Conservation (phyloP, 2,888 invertebrate genomes). For the Apamea anceps region DNA sequence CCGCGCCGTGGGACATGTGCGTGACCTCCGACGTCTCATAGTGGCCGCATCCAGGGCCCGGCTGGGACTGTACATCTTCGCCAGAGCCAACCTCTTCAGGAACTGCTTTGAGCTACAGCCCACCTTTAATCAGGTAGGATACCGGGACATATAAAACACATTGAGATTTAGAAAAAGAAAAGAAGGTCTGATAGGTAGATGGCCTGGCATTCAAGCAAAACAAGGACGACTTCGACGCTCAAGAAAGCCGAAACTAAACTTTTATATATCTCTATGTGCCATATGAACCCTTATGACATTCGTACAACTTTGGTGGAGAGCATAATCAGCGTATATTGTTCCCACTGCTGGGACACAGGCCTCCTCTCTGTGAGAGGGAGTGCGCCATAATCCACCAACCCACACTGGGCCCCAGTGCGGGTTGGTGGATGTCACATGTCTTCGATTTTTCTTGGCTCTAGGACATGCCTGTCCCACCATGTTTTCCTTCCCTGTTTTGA, state of each 20-base stretch:
- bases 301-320: no score
- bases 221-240: background rate
- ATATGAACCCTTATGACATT: background rate
- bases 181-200: no score
- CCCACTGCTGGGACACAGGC: background rate
- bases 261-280: background rate
- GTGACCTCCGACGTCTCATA: constrained; percentile 98
- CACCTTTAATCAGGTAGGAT: constrained; percentile 95
- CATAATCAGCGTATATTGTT: background rate
- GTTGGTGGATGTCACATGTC: background rate
- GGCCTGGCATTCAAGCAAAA: background rate
- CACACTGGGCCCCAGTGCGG: background rate
- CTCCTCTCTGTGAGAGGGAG: background rate
- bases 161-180: no score
- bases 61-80: constrained; percentile 98
- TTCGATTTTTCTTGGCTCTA: background rate
- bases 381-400: background rate
- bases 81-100: constrained; percentile 96
- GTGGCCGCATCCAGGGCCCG: constrained; percentile 99
- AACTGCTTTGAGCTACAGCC: constrained; percentile 99
- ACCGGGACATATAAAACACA: background rate
- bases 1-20: constrained; percentile 98
- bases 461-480: background rate
- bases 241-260: background rate
- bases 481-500: background rate